These are phyloP conservation scores for Asbolus verrucosus DNA, from an alignment of 1,140 invertebrate species.

Conservation along the genomic window DNA sequence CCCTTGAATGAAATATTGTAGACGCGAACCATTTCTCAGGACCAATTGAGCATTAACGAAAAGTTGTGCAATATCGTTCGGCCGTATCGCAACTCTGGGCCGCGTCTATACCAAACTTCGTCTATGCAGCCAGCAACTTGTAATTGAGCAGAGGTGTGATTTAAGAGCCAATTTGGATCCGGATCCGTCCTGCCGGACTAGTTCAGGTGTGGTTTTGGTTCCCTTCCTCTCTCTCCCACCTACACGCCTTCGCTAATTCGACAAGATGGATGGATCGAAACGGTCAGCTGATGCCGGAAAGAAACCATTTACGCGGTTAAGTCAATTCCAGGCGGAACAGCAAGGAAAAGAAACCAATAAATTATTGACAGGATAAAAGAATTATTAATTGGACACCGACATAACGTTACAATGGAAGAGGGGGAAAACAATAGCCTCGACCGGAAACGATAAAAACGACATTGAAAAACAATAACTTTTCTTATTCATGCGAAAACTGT, in stretches of 20 bases:
- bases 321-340: neutral
- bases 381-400: neutral
- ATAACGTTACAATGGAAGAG: neutral
- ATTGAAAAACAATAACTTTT: constrained; percentile 36
- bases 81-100: neutral
- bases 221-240: neutral
- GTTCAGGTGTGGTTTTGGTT: constrained; percentile 9
- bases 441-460: no score
- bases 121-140: constrained; percentile 32
- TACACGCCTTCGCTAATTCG: neutral
- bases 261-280: neutral
- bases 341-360: neutral
- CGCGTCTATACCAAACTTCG: constrained; percentile 3
- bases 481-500: constrained; percentile 21
- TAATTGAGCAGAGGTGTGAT: constrained; percentile 41
- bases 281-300: constrained; percentile 1
- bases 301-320: neutral
- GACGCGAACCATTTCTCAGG: constrained; percentile 22
- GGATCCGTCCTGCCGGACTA: constrained; percentile 7
- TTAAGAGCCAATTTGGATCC: constrained; percentile 43
- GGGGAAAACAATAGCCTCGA: no score
- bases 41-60: constrained; percentile 42
- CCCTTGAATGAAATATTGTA: constrained; percentile 31
- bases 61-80: constrained; percentile 40
- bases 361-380: no score